Evolutionary conservation across 2,113 vertebrate genomes (phyloP).

Genomic region (Mus musculus): GRCm39 chr11:31625501-31626000

Average conservation of each 20-base stretch:
- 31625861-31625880: background rate
- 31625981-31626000: background rate
- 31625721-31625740: background rate
- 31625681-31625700: background rate
- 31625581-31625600: background rate
- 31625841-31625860: background rate
- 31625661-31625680: conserved; percentile 3
- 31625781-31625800: background rate
- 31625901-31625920: background rate
- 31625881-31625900: background rate
- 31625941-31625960: background rate
- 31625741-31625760: background rate
- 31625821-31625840: background rate
- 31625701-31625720: background rate
- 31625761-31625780: background rate
- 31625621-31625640: conserved; percentile 23
- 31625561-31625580: background rate
- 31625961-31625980: background rate
- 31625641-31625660: background rate
- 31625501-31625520: background rate
- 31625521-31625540: background rate
- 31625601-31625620: conserved; percentile 42
- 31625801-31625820: background rate
- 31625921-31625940: background rate
- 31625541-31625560: background rate